These are phyloP conservation scores for Athalia cordata DNA, from an alignment of 2,888 invertebrate species.

Conservation along the genomic window DNA sequence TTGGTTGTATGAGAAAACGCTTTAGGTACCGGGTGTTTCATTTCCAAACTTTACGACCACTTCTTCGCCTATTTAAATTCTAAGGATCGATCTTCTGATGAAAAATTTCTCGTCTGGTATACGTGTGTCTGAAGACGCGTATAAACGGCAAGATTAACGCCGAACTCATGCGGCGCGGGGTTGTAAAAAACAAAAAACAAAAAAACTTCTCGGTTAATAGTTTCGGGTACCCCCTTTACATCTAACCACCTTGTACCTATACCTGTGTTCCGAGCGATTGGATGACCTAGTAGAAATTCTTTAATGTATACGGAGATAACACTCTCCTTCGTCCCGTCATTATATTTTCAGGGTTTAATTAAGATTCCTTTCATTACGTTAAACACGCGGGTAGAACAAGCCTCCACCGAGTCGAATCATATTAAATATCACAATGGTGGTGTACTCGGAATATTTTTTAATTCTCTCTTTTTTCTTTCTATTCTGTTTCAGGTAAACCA, in stretches of 20 bases:
- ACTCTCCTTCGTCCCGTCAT: slow-evolving; percentile 21
- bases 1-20: background rate
- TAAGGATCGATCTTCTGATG: background rate
- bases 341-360: slow-evolving; percentile 40
- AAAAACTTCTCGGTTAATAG: background rate
- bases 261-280: slow-evolving; percentile 12
- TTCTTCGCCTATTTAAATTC: background rate
- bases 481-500: slow-evolving; percentile 69
- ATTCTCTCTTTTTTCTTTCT: slow-evolving; percentile 47
- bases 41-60: background rate
- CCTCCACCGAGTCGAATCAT: slow-evolving; percentile 58
- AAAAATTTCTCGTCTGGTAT: too few relatives aligned
- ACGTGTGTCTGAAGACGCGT: too few relatives aligned
- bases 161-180: too few relatives aligned
- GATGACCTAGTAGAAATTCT: slow-evolving; percentile 34
- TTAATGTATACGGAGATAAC: slow-evolving; percentile 1
- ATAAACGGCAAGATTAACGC: too few relatives aligned
- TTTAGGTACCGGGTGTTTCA: slow-evolving; percentile 27
- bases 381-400: too few relatives aligned
- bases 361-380: slow-evolving; percentile 37
- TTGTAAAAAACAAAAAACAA: too few relatives aligned
- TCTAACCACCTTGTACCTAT: background rate
- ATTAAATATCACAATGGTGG: slow-evolving; percentile 41
- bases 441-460: slow-evolving; percentile 9
- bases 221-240: background rate